Evolutionary conservation across 2,113 vertebrate genomes (phyloP).

Genomic region (Nesogale talazaci): DNA sequence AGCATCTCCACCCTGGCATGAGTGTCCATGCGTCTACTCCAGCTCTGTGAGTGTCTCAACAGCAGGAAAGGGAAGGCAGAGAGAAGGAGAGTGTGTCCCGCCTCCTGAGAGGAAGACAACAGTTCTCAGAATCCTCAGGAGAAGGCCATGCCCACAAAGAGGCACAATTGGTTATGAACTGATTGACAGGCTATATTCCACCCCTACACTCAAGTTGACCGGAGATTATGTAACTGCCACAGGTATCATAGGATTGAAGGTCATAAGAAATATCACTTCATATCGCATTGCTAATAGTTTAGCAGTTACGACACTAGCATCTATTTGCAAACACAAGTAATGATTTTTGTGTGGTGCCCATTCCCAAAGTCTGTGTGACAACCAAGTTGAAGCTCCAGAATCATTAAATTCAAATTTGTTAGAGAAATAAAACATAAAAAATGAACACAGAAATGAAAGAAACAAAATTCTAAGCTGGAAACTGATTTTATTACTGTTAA

Average conservation of each 20-base stretch:
- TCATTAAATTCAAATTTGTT: constrained; percentile 17
- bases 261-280: not conserved
- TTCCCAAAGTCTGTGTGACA: constrained; percentile 27
- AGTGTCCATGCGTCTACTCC: too few relatives aligned
- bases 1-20: too few relatives aligned
- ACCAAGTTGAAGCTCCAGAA: not conserved
- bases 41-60: too few relatives aligned
- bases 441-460: constrained; percentile 49
- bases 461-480: constrained; percentile 63
- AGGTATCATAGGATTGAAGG: not conserved
- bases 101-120: too few relatives aligned
- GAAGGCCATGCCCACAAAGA: too few relatives aligned
- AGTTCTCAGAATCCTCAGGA: too few relatives aligned
- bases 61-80: too few relatives aligned
- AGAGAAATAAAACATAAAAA: constrained; percentile 44
- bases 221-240: too few relatives aligned
- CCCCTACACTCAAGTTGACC: too few relatives aligned
- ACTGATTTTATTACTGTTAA: constrained; percentile 63
- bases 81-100: too few relatives aligned
- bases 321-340: constrained; percentile 25
- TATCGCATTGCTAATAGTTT: constrained; percentile 2
- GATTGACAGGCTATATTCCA: too few relatives aligned
- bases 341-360: not conserved
- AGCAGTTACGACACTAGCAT: not conserved
- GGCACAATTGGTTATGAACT: too few relatives aligned